Conservation (phyloP, 2,113 vertebrate genomes). For the Albula goreensis region DNA sequence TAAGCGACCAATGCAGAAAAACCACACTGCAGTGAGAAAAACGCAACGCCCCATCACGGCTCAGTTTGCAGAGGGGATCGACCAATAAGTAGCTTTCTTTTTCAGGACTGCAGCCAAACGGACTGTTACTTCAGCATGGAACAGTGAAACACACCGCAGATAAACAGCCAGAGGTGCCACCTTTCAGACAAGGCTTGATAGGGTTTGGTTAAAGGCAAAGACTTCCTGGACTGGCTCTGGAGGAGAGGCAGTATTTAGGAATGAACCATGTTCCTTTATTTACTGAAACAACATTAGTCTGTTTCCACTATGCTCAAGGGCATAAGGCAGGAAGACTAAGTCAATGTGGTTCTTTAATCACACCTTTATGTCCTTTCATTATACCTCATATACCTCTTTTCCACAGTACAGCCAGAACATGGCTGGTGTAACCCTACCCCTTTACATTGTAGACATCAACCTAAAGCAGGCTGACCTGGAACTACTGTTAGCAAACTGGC, state of each 20-base stretch:
- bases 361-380: neutral
- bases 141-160: neutral
- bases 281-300: too few species aligned
- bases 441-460: neutral
- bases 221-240: too few species aligned
- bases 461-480: neutral
- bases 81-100: neutral
- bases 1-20: neutral
- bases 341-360: too few species aligned
- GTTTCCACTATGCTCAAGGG: too few species aligned
- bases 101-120: neutral
- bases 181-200: too few species aligned
- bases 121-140: neutral
- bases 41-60: neutral
- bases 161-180: neutral
- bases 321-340: too few species aligned
- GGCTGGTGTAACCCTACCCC: too few species aligned
- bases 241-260: too few species aligned
- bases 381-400: neutral
- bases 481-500: neutral
- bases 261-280: too few species aligned
- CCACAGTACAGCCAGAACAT: too few species aligned
- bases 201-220: too few species aligned
- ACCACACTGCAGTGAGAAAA: neutral
- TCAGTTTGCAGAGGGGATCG: constrained; percentile 12